Evolutionary conservation across 1,140 invertebrate genomes (phyloP).

Genomic region (Trichogramma pretiosum): DNA sequence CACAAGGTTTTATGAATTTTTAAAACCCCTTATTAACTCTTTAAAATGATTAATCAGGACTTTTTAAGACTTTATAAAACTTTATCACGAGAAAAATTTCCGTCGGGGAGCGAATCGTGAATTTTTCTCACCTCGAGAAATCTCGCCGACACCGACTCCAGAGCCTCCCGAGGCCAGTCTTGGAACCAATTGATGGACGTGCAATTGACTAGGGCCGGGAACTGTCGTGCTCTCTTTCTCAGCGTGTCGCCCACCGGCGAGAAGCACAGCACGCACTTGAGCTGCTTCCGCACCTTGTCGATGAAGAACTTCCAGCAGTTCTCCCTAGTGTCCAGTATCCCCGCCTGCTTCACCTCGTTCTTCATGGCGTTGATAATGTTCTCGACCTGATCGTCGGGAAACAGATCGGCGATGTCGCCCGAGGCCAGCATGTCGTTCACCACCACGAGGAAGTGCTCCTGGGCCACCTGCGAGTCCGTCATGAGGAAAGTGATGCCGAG

Average conservation of each 20-base stretch:
- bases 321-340: conserved; percentile 77
- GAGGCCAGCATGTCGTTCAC: conserved; percentile 91
- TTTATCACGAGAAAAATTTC: too few species aligned
- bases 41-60: too few species aligned
- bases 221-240: conserved; percentile 77
- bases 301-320: conserved; percentile 96
- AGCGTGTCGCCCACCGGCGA: conserved; percentile 84
- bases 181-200: conserved; percentile 94
- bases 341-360: conserved; percentile 71
- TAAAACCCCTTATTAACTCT: too few species aligned
- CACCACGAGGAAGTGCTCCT: conserved; percentile 84
- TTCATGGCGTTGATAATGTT: conserved; percentile 73
- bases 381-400: conserved; percentile 85
- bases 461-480: conserved; percentile 86
- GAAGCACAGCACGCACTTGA: conserved; percentile 79
- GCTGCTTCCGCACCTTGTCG: conserved; percentile 66
- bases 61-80: too few species aligned
- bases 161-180: conserved; percentile 86
- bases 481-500: conserved; percentile 83
- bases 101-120: too few species aligned
- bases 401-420: conserved; percentile 86
- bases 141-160: conserved; percentile 77
- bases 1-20: too few species aligned
- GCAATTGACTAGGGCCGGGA: conserved; percentile 90
- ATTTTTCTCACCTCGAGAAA: conserved; percentile 53